These are phyloP conservation scores for Trichopria drosophilae DNA, from an alignment of 2,888 invertebrate genomes.

Conservation along the genomic window DNA sequence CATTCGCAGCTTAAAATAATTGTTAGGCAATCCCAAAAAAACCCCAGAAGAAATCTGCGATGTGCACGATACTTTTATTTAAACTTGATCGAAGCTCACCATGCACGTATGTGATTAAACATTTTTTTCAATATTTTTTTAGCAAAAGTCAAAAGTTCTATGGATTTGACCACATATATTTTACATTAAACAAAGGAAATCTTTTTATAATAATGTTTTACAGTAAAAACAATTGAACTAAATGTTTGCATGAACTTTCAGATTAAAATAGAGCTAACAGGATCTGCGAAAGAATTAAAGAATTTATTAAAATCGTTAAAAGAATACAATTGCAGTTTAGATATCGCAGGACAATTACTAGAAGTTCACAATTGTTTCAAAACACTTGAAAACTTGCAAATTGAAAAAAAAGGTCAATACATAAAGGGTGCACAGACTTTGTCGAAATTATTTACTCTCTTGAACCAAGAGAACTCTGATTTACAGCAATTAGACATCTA, in stretches of 20 bases:
- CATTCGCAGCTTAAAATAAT: no score
- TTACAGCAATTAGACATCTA: slow-evolving; percentile 62
- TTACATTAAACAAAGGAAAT: no score
- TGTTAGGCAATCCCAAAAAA: no score
- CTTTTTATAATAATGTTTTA: no score
- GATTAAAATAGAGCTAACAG: slow-evolving; percentile 66
- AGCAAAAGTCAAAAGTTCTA: no score
- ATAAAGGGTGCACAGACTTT: slow-evolving; percentile 62
- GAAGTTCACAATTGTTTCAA: slow-evolving; percentile 55
- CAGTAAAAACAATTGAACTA: no score
- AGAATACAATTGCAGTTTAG: slow-evolving; percentile 64
- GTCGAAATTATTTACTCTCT: slow-evolving; percentile 58
- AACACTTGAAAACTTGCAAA: slow-evolving; percentile 49
- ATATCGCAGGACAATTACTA: slow-evolving; percentile 58
- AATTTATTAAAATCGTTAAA: slow-evolving; percentile 62
- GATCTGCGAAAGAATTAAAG: slow-evolving; percentile 66
- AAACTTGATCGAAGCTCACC: no score
- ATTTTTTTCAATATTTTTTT: no score
- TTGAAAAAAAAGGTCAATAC: slow-evolving; percentile 48
- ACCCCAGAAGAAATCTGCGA: no score
- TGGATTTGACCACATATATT: no score
- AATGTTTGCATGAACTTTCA: slow-evolving; percentile 39
- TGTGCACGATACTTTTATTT: no score
- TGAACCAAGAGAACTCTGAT: slow-evolving; percentile 60
- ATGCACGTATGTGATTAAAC: no score